Conservation (phyloP, 2,888 invertebrate genomes). For the Schizaphis graminum region DNA sequence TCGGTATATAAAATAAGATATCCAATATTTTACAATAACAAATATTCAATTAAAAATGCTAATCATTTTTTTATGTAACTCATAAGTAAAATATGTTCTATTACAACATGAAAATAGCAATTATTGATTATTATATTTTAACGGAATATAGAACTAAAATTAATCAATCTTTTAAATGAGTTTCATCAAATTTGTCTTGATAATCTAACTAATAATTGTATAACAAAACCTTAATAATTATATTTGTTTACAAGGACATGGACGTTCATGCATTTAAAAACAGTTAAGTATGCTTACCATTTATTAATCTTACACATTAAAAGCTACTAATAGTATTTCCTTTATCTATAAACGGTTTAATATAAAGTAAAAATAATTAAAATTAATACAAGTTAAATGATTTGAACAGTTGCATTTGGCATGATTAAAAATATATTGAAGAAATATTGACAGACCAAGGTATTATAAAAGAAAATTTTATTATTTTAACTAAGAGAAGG, state of each 20-base stretch:
- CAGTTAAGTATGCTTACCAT: background rate
- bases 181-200: slow-evolving; percentile 33
- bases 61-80: background rate
- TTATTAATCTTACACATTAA: background rate
- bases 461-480: background rate
- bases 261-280: slow-evolving; percentile 24
- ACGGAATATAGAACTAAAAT: background rate
- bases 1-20: slow-evolving; percentile 7
- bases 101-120: background rate
- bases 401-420: background rate
- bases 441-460: background rate
- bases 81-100: background rate
- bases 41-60: slow-evolving; percentile 21
- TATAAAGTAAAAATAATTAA: background rate
- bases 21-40: background rate
- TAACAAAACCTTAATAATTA: slow-evolving; percentile 30
- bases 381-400: background rate
- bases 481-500: background rate
- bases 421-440: background rate
- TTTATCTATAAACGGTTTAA: background rate
- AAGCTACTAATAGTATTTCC: background rate
- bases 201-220: slow-evolving; percentile 27
- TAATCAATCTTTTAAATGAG: slow-evolving; percentile 35
- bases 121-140: background rate
- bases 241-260: slow-evolving; percentile 17